Base-by-base conservation (phyloP, 2,888 invertebrate genomes). In the Parascotia fuliginaria region DNA sequence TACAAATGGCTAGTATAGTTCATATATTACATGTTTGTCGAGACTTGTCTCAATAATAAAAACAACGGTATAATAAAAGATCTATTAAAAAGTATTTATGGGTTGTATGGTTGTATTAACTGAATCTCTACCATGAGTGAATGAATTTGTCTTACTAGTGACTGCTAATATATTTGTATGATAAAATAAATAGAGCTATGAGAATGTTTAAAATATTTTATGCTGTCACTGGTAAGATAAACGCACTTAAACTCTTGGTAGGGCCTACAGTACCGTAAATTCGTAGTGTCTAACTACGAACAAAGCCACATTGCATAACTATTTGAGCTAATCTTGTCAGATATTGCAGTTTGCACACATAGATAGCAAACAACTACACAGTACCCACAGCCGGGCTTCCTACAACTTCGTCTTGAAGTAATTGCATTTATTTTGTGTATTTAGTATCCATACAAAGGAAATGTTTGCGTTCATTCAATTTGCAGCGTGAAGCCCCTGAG, bases 401-500 rank as follows among this genome's bases (percentile, higher is more conserved):
- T 66, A 55, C 40, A 56, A 66, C 65, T 62, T 60, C 44, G 57
- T 64, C 54, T 65, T 65, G 40, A 55, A 66, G 67, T 75, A 73
- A 70, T 76, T 73, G 70, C 69, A 73, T 77, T 73, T 73, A 78
- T 79, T 79, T 79, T 71, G 74, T 75, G 63, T 71, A 60, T 76
- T 75, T 68, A 68, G 56, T 58, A 64, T 55, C 60, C 55, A 65
- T 75, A 62, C 53, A 59, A 57, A 45, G 62, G 71, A 79, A 77
- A 79, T 84, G 79, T 84, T 83, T 79, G 79, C 79, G 79, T 79
- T 89, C 88, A 87, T 87, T 89, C 85, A 83, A 89, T 89, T 88
- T 88, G 85, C 85, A 79, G 78, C 61, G 75, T 39, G 90, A 91
- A 90, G 89, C 90, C 91, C 83, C 80, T 75, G 77, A 84, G 79